Evolutionary conservation across 2,113 vertebrate species (phyloP), one percentile per base, ranked within the genome.

Genomic region (Psettodes erumei): DNA sequence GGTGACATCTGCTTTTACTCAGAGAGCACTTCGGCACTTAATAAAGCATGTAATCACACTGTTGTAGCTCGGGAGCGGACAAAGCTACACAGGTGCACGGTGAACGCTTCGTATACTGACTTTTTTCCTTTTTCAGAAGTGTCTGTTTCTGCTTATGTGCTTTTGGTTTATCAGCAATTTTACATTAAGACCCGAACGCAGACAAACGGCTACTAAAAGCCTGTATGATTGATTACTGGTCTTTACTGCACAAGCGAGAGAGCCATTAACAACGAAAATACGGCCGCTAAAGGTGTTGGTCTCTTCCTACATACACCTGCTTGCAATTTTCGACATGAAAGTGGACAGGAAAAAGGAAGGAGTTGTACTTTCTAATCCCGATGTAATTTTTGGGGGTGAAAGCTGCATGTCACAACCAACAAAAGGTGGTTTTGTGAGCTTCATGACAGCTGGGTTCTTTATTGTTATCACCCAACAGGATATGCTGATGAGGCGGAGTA

Each of bases 1-100:
- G 90, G 93, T 90, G 90, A 91, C 92, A 93, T 93, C 89, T 93
- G 93, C 88, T 93, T 92, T 90, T 88, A 91, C 90, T 94, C 93
- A 92, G 79, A 81, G 85, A 92, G 89, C 92, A 90, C 89, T 89
- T 89, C 84, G 75, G 86, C 90, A 90, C 88, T 92, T 93, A 94
- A 93, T 93, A 92, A 93, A 93, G 88, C 90, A 89, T 92, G 86
- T 92, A 90, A 91, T 92, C 90, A 88, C 86, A 75, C 76, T 66
- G 88, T 75, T 91, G 85, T 88, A 85, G 88, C 72, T 79, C 48
- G 63, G 84, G 83, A 89, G 83, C 76, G 85, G 90, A 86, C 83
- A 85, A 86, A 85, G 73, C 75, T 38, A 81, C 8, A 15, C 75
- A 63, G 64, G 62, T 53, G 1, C 55, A 12, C 50, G 42, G 43